Evolutionary conservation across 2,888 invertebrate genomes (phyloP).

Genomic region (Dicyrtoma fusca): DNA sequence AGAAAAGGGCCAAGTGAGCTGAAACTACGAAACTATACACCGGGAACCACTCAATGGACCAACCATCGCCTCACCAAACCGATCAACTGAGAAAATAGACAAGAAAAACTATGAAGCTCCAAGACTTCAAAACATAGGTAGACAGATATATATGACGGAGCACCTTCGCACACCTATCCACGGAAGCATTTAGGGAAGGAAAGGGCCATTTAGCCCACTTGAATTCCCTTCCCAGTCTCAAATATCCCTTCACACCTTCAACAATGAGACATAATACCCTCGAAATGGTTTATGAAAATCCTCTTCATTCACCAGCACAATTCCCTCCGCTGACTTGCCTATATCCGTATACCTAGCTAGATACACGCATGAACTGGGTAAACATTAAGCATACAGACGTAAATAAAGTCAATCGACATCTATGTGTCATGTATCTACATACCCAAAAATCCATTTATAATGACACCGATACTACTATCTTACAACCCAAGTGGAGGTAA

Average conservation of each 20-base stretch:
- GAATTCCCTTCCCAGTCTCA: background rate
- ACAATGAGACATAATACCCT: conserved; percentile 41
- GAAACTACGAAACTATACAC: background rate
- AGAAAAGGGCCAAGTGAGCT: background rate
- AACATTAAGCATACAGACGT: no score
- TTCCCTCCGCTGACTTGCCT: background rate
- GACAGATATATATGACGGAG: no score
- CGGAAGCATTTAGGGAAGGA: background rate
- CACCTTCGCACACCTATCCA: no score
- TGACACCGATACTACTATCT: no score
- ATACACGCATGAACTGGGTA: conserved; percentile 17
- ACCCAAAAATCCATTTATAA: no score
- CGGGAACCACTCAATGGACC: background rate
- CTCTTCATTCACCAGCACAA: conserved; percentile 23
- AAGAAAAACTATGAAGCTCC: no score
- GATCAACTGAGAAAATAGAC: conserved; percentile 4
- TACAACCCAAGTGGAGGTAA: no score
- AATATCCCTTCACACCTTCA: conserved; percentile 38
- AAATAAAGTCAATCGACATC: no score
- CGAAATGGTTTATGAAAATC: conserved; percentile 44
- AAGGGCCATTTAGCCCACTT: conserved; percentile 15
- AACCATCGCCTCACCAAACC: background rate
- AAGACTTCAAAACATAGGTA: no score
- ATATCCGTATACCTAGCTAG: background rate
- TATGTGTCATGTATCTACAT: no score